Evolutionary conservation across 2,888 invertebrate species (phyloP).

Genomic region (Coleophora flavipennella): DNA sequence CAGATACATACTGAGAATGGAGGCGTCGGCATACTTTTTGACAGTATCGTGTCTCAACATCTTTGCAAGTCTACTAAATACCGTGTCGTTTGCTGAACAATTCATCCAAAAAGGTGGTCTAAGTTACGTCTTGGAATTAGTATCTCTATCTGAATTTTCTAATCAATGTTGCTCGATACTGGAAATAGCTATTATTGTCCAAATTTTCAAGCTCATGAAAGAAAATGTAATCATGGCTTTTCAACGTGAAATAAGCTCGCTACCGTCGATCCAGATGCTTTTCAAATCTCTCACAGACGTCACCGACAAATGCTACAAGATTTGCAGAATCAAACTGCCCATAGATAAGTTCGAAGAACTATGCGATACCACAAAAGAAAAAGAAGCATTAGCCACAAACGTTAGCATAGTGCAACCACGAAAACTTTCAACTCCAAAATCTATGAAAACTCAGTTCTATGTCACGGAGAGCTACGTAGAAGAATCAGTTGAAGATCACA

Average conservation of each 20-base stretch:
- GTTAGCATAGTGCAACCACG: slow-evolving; percentile 15
- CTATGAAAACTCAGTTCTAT: slow-evolving; percentile 22
- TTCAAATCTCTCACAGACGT: slow-evolving; percentile 49
- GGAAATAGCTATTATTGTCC: slow-evolving; percentile 74
- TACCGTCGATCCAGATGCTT: slow-evolving; percentile 57
- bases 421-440: slow-evolving; percentile 24
- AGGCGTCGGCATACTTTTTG: slow-evolving; percentile 69
- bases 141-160: slow-evolving; percentile 68
- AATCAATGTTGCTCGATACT: slow-evolving; percentile 74
- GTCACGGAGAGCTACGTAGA: slow-evolving; percentile 22
- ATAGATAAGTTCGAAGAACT: slow-evolving; percentile 39
- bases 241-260: slow-evolving; percentile 44
- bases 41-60: slow-evolving; percentile 74
- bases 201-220: slow-evolving; percentile 65
- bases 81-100: slow-evolving; percentile 69
- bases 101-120: slow-evolving; percentile 73
- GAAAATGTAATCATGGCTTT: slow-evolving; percentile 39
- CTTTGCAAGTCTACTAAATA: slow-evolving; percentile 71
- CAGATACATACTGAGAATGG: slow-evolving; percentile 53
- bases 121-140: slow-evolving; percentile 67
- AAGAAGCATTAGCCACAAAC: slow-evolving; percentile 22
- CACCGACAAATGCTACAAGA: slow-evolving; percentile 47
- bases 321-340: slow-evolving; percentile 43
- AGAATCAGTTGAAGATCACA: slow-evolving; percentile 32
- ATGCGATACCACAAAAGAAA: slow-evolving; percentile 38